These are phyloP conservation scores for Hyaena hyaena DNA, from an alignment of 2,113 vertebrate genomes.

Conservation along the genomic window DNA sequence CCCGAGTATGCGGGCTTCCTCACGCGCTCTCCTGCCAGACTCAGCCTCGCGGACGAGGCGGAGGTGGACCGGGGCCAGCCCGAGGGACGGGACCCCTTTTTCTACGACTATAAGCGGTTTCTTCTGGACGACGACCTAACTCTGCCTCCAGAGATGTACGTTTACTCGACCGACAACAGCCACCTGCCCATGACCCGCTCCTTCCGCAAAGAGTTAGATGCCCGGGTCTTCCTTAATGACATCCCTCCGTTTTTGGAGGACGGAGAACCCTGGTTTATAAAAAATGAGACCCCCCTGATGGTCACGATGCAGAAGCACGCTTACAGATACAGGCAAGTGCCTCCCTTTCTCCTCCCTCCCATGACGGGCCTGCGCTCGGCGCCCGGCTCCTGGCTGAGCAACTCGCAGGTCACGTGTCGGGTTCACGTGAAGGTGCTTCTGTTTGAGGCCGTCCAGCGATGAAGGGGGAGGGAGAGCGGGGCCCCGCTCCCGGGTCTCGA, in stretches of 20 bases:
- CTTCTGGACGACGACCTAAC: conserved; percentile 82
- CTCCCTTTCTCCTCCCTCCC: rapidly evolving
- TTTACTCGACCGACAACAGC: conserved; percentile 86
- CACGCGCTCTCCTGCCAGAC: rapidly evolving
- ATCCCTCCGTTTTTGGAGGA: background rate
- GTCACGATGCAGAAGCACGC: conserved; percentile 86
- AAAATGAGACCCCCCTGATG: conserved; percentile 79
- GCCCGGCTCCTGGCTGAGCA: rapidly evolving
- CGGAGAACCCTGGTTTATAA: conserved; percentile 66
- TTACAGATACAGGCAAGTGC: conserved; percentile 86
- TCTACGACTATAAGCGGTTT: conserved; percentile 74
- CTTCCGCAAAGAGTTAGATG: conserved; percentile 86
- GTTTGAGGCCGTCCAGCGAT: rapidly evolving
- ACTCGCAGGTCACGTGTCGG: too few species aligned
- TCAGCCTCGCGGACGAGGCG: conserved; percentile 37
- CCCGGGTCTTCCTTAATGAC: conserved; percentile 79
- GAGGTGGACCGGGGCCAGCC: background rate
- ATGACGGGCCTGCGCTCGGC: rapidly evolving
- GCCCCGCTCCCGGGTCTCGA: rapidly evolving
- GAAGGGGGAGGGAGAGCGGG: rapidly evolving
- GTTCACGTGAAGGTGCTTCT: rapidly evolving
- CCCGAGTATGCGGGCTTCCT: conserved; percentile 81
- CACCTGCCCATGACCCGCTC: conserved; percentile 88
- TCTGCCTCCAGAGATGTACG: conserved; percentile 85
- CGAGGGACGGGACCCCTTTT: conserved; percentile 72